Conservation (phyloP, 2,888 invertebrate species). For the Machimus atricapillus region DNA sequence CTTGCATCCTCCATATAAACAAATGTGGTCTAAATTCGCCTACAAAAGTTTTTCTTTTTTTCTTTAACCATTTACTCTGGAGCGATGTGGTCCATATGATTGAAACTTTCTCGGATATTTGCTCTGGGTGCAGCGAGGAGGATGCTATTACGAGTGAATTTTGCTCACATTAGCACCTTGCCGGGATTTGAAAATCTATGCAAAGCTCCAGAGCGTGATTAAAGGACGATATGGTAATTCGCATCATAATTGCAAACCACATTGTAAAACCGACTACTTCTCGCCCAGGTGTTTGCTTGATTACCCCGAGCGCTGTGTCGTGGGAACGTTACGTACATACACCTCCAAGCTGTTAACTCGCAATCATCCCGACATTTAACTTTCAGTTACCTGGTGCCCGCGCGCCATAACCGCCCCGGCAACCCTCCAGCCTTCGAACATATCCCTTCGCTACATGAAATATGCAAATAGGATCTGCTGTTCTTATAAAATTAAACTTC, state of each 20-base stretch:
- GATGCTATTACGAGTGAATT: neutral
- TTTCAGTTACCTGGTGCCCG: neutral
- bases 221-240: neutral
- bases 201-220: neutral
- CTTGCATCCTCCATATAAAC: neutral
- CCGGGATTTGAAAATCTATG: neutral
- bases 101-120: neutral
- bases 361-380: conserved; percentile 8
- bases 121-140: neutral
- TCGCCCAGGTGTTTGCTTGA: neutral
- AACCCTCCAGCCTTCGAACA: neutral
- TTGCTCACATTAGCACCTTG: neutral
- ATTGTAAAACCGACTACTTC: neutral
- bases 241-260: neutral
- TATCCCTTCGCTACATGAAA: neutral
- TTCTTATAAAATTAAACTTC: conserved; percentile 3
- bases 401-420: neutral
- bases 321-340: neutral
- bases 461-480: conserved; percentile 15
- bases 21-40: neutral
- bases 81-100: neutral
- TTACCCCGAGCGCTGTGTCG: neutral
- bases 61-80: neutral
- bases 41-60: neutral
- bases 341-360: conserved; percentile 6